Base-by-base conservation (phyloP, 30 jellyfish, hydroid and myxozoan species). In the Calvadosia cruxmelitensis region DNA sequence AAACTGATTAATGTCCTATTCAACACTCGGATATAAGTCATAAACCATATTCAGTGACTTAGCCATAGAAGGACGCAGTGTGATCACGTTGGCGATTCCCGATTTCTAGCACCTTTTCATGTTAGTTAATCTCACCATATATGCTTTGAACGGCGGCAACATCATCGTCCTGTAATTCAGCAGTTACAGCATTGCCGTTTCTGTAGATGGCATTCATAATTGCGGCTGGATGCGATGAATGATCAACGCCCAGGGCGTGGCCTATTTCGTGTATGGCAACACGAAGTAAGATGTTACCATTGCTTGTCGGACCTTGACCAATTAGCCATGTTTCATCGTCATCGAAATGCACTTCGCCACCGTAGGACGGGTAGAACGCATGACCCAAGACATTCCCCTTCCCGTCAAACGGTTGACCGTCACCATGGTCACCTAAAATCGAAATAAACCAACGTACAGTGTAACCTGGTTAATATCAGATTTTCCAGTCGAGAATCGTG, bases 261-360 rank as follows among this genome's bases (percentile, higher is more conserved):
- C 94, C 94, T 36, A 82, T 82, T 68, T 82, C 94, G 64, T 82
- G 94, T 16, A 82, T 72, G 33, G 94, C 94, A 27, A 82, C 84
- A 3, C 49, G 42, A 12, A 73, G 77, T 15, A 82, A 81, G 64
- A 78, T 82, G 33, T 82, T 82, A 5, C 57, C 57, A 42, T 20
- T 42, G 20, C 20, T 20, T 30, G 53, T 32, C 7, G 32, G 10
- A 23, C 31, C 62, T 23, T 75, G 0, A 2, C 83, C 80, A 23
- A 64, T 72, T 5, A 34, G 81, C 96, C 96, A 87, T 15, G 73
- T 50, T 50, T 87, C 96, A 48, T 78, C 94, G 67, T 87, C 96
- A 52, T 87, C 96, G 52, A 87, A 87, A 61, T 81, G 94, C 2
- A 87, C 52, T 34, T 84, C 92, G 0, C 96, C 96, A 23, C 84